Evolutionary conservation across 1,140 invertebrate genomes (phyloP), one percentile per base, ranked within the genome.

Genomic region (Amphibalanus amphitrite): DNA sequence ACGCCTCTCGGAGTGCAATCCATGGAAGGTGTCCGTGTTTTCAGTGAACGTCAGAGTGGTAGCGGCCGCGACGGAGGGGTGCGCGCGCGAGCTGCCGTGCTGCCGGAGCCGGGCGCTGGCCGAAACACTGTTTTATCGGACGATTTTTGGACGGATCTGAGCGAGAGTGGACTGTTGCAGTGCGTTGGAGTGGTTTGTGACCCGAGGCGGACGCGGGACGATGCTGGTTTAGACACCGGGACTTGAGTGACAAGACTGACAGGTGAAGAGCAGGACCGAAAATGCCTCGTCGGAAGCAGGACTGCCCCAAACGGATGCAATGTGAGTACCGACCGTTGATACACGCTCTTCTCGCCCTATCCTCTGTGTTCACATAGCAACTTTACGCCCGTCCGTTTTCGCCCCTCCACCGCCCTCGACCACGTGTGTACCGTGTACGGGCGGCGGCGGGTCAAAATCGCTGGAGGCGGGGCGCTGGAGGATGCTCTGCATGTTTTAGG

Each of bases 221-320:
- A 59, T 59, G 47, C 47, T 20, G 20, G 23, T 20, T 59, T 59
- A 59, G 47, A 20, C 47, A 23, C 10, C 20, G 47, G 20, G 47
- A 59, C 47, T 23, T 23, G 13, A 13, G 17, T 59, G 47, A 20
- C 33, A 15, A 59, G 47, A 23, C 47, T 59, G 47, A 59, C 47
- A 59, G 47, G 47, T 59, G 47, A 13, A 8, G 3, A 23, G 47
- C 23, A 8, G 10, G 47, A 59, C 47, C 47, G 47, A 59, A 59
- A 59, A 59, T 59, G 47, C 47, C 47, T 59, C 47, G 47, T 1
- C 47, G 47, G 23, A 59, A 59, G 20, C 47, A 59, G 47, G 47
- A 59, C 47, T 59, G 47, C 47, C 47, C 47, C 47, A 59, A 59
- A 59, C 47, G 47, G 47, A 59, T 59, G 47, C 47, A 59, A 59